A percentile compares a stretch with the other conserved stretches of the same genome.
phyloP scores from a whole-genome alignment of 2,888 invertebrate genomes.

The Troides aeacus region DNA sequence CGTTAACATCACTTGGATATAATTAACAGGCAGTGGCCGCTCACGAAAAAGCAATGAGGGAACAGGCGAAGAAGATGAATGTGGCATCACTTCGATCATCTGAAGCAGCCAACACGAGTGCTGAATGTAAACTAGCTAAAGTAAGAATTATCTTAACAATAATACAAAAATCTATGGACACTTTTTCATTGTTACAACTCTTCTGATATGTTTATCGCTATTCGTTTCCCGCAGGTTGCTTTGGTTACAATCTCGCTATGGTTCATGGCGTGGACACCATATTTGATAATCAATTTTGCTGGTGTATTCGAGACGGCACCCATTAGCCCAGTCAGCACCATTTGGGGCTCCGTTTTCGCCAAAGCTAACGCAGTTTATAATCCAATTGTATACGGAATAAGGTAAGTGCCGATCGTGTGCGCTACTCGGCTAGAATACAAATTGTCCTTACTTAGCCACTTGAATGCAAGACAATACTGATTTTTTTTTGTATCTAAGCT shows the following conservation, averaged over 20 bases:
- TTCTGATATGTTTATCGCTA: background rate
- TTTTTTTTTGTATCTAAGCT: background rate
- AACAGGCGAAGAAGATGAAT: constrained; percentile 92
- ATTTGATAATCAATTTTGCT: constrained; percentile 85
- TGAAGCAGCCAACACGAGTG: constrained; percentile 83
- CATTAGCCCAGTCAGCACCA: constrained; percentile 85
- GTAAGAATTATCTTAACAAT: constrained; percentile 38
- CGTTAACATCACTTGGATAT: background rate
- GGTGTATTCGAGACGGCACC: constrained; percentile 84
- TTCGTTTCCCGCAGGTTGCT: constrained; percentile 77
- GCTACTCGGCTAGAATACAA: background rate
- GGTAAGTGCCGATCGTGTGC: constrained; percentile 61
- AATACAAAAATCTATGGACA: background rate
- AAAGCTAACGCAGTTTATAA: constrained; percentile 91
- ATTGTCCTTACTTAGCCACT: background rate
- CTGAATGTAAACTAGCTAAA: constrained; percentile 88
- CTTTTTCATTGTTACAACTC: background rate
- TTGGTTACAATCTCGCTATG: constrained; percentile 89
- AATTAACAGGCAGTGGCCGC: constrained; percentile 81
- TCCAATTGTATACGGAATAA: constrained; percentile 89
- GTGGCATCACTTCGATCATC: constrained; percentile 87
- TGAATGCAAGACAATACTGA: background rate
- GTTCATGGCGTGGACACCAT: constrained; percentile 92
- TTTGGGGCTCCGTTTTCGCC: constrained; percentile 90
- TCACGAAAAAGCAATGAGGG: constrained; percentile 87